Conservation (phyloP, 2,113 vertebrate species). For the Callionymus lyra region DNA sequence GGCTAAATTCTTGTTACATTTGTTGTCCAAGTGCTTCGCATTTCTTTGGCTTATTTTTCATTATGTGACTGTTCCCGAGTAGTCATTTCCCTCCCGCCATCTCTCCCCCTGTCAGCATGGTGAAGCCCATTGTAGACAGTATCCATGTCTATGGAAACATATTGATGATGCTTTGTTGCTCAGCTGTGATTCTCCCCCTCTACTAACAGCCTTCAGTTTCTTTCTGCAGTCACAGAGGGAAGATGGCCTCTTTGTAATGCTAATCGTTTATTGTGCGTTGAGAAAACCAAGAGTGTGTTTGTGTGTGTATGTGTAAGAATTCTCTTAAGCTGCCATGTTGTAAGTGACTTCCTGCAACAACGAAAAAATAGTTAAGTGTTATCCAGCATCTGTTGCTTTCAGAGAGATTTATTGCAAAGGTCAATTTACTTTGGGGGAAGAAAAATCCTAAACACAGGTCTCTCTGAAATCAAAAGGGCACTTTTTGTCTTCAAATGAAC, state of each 20-base stretch:
- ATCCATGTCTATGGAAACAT: constrained; percentile 75
- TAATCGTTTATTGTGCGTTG: constrained; percentile 63
- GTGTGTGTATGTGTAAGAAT: constrained; percentile 55
- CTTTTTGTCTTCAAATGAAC: constrained; percentile 12
- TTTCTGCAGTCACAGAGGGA: constrained; percentile 66
- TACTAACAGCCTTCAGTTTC: constrained; percentile 70
- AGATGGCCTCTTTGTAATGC: constrained; percentile 57
- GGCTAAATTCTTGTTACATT: constrained; percentile 80
- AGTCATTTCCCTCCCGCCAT: constrained; percentile 75
- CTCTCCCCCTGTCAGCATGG: constrained; percentile 75
- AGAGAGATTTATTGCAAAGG: constrained; percentile 19
- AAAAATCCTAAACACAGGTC: too few species aligned
- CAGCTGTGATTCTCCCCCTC: constrained; percentile 68
- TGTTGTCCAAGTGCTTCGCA: constrained; percentile 82
- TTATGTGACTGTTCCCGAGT: constrained; percentile 75
- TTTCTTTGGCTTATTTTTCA: constrained; percentile 68
- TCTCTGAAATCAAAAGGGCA: constrained; percentile 48
- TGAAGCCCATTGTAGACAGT: constrained; percentile 80
- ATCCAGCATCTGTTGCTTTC: constrained; percentile 42
- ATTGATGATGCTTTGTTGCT: constrained; percentile 74
- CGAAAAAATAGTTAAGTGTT: constrained; percentile 28
- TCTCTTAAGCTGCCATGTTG: constrained; percentile 49
- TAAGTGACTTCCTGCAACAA: constrained; percentile 46
- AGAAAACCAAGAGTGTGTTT: constrained; percentile 46
- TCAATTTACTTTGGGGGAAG: too few species aligned